A percentile compares a stretch with the other conserved stretches of the same genome.
These are phyloP conservation scores for Trissolcus brochymenae DNA, from an alignment of 2,888 invertebrate genomes.

Conservation along the genomic window DNA sequence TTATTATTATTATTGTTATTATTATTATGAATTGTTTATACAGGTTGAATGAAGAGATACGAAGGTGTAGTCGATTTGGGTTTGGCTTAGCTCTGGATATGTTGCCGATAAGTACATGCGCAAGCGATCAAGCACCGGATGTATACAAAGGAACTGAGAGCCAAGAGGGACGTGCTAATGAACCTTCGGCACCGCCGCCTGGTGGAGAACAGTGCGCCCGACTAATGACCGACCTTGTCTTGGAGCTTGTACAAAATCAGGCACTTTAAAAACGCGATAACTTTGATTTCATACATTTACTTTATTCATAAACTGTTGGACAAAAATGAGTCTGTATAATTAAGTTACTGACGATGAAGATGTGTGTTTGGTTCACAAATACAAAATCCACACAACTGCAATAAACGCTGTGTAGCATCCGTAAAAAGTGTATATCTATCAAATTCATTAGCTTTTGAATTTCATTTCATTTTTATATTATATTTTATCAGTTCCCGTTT, in stretches of 20 bases:
- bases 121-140: constrained; percentile 84
- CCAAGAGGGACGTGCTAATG: constrained; percentile 71
- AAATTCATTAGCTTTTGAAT: constrained; percentile 29
- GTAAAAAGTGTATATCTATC: constrained; percentile 28
- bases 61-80: constrained; percentile 81
- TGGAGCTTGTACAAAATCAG: constrained; percentile 82
- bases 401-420: constrained; percentile 44
- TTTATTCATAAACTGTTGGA: constrained; percentile 56
- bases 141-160: constrained; percentile 78
- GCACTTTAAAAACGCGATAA: constrained; percentile 75
- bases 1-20: neutral
- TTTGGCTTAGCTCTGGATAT: constrained; percentile 84
- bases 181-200: constrained; percentile 77
- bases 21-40: neutral
- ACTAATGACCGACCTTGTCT: constrained; percentile 83
- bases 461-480: constrained; percentile 17
- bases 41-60: constrained; percentile 82
- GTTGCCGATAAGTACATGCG: constrained; percentile 84
- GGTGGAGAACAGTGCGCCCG: constrained; percentile 79
- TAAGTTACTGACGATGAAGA: constrained; percentile 47
- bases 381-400: constrained; percentile 46
- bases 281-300: constrained; percentile 48
- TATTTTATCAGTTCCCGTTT: neutral
- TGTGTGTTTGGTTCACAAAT: constrained; percentile 45
- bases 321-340: constrained; percentile 51